These are phyloP conservation scores for Xestia sexstrigata DNA, from an alignment of 2,888 invertebrate genomes.

Conservation along the genomic window DNA sequence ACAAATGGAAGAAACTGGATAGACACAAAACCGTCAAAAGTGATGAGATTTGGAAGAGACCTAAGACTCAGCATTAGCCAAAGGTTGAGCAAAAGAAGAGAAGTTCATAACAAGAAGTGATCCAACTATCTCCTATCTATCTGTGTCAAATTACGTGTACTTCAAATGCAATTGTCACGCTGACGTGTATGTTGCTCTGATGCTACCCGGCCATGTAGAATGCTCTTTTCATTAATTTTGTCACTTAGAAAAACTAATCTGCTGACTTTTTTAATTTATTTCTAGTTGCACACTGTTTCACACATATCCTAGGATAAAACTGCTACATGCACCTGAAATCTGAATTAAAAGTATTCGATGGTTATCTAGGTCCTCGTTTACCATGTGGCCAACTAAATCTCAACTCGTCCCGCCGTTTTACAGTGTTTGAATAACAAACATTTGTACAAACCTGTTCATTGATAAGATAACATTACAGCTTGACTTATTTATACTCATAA, in stretches of 20 bases:
- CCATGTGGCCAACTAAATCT: neutral
- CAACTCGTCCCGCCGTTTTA: neutral
- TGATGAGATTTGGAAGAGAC: neutral
- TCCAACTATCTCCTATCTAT: neutral
- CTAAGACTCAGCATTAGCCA: neutral
- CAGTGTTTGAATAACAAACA: neutral
- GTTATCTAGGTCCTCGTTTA: neutral
- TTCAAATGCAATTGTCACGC: conserved; percentile 20
- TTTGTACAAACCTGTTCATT: neutral
- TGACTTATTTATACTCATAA: neutral
- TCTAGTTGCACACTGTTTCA: no score
- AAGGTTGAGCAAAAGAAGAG: neutral
- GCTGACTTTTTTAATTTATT: neutral
- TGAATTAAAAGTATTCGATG: neutral
- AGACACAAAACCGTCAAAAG: neutral
- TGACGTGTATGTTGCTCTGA: conserved; percentile 18
- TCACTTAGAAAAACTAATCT: neutral
- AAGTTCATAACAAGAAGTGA: neutral
- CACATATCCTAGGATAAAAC: neutral
- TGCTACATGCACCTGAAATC: no score
- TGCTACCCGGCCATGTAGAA: conserved; percentile 10
- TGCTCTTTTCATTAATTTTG: neutral
- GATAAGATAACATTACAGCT: neutral
- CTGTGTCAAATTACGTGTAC: conserved; percentile 25
- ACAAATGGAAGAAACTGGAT: neutral